These are phyloP conservation scores for Atherinosoma microstoma DNA, from an alignment of 2,797 vertebrate species.

Conservation along the genomic window DNA sequence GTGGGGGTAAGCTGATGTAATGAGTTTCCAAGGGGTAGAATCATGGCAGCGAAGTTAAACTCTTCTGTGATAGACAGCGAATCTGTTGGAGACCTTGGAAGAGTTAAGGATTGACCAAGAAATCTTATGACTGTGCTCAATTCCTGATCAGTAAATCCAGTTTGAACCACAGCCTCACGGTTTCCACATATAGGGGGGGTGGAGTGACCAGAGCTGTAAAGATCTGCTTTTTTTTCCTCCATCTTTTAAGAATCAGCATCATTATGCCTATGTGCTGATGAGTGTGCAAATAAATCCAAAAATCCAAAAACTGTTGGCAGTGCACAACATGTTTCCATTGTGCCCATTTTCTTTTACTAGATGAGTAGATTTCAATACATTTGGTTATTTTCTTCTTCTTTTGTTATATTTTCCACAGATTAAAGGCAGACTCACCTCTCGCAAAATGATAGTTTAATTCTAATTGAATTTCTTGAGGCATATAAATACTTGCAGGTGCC, in stretches of 20 bases:
- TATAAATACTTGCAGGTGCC: no score
- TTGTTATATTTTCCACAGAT: no score
- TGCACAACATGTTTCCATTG: no score
- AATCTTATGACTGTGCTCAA: neutral
- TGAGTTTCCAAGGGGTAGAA: neutral
- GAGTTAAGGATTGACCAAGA: neutral
- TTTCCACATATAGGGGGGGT: neutral
- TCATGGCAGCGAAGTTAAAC: neutral
- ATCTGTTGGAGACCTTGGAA: neutral
- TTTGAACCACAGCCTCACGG: neutral
- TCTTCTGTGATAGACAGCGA: neutral
- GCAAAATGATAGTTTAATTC: no score
- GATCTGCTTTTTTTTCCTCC: neutral
- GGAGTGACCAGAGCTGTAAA: neutral
- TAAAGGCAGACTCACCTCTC: no score
- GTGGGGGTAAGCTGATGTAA: neutral
- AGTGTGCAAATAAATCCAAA: no score
- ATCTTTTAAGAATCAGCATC: neutral
- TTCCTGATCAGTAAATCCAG: neutral
- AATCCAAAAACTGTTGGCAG: no score
- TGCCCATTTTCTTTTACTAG: no score
- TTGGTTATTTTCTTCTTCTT: no score
- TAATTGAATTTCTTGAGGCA: no score
- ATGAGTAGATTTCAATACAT: no score
- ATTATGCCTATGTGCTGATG: no score